Conservation (phyloP, 2,797 vertebrate genomes). For the Scleropages formosus region DNA sequence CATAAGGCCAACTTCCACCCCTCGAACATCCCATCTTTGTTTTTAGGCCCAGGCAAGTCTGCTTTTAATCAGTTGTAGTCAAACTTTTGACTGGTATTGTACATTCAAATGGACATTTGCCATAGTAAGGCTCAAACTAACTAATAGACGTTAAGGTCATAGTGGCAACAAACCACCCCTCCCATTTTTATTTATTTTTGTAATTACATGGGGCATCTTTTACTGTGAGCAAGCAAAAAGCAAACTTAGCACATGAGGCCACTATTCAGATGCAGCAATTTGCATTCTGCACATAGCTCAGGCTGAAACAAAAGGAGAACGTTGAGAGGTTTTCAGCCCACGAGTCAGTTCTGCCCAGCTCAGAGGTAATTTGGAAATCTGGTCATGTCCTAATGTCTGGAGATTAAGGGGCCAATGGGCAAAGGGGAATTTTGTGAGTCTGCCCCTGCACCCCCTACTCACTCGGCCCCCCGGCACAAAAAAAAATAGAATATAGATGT, state of each 20-base stretch:
- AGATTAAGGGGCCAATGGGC: constrained; percentile 61
- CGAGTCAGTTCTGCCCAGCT: constrained; percentile 51
- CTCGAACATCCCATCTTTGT: no score
- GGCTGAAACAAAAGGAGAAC: constrained; percentile 30
- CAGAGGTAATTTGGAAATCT: constrained; percentile 51
- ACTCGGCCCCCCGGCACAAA: background rate
- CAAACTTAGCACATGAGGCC: background rate
- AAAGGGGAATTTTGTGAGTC: constrained; percentile 25
- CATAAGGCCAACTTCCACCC: no score
- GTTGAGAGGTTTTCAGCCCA: constrained; percentile 44
- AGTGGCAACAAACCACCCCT: no score
- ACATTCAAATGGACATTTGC: no score
- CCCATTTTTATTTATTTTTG: background rate
- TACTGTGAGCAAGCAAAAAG: background rate
- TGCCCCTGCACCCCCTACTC: background rate
- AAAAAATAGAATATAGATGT: background rate
- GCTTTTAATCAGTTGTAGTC: no score
- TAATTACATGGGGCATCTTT: background rate
- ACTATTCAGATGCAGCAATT: background rate
- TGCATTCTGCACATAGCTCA: background rate
- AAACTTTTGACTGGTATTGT: no score
- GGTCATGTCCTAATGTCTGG: constrained; percentile 53
- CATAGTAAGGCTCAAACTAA: no score
- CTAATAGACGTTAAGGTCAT: no score
- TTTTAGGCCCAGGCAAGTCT: no score